Evolutionary conservation across 2,797 vertebrate genomes (phyloP), one percentile per base, ranked within the genome.

Genomic region (Sternarchorhynchus goeldii): DNA sequence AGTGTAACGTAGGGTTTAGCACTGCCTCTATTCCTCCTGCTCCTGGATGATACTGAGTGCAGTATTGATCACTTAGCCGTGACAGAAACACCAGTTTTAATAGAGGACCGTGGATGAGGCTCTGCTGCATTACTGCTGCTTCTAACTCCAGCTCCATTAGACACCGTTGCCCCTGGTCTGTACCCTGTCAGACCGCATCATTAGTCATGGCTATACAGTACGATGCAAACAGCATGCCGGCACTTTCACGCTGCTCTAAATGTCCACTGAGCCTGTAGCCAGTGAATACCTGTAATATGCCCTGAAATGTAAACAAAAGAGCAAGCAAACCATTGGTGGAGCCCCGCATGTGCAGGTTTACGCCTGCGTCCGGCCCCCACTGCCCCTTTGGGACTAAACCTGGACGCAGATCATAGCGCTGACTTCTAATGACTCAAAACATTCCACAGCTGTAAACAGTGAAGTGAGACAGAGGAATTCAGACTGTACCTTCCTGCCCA

Each of bases 171-270:
- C 64, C 41, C 57, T 79, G 81, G 76, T 78, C 31, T 59, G 14
- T 84, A 79, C 41, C 82, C 79, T 80, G 73, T 50, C 71, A 85
- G 83, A 81, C 32, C 77, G 79, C 72, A 86, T 78, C 6, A 81
- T 50, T 73, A 85, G 63, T 85, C 82, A 77, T 10, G 34, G 29
- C 7, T 50, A 56, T 20, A 57, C n/a, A 58, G 45, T 5, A 45
- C 64, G 16, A 18, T 0, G 25, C 25, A 25, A 56, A 18, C 29
- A 10, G 32, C 3, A 31, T 16, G 17, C 17, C 20, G 12, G 16
- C 14, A 60, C 29, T 77, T 53, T 39, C 4, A 63, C 25, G 36
- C 50, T 18, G 50, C 32, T 25, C 32, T 14, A 21, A 56, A 16
- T 10, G 4, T 34, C 21, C 41, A 20, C 50, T 50, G 10, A 14